Base-by-base conservation (phyloP, 2,797 vertebrate species). In the Hypotaenidia philippensis region DNA sequence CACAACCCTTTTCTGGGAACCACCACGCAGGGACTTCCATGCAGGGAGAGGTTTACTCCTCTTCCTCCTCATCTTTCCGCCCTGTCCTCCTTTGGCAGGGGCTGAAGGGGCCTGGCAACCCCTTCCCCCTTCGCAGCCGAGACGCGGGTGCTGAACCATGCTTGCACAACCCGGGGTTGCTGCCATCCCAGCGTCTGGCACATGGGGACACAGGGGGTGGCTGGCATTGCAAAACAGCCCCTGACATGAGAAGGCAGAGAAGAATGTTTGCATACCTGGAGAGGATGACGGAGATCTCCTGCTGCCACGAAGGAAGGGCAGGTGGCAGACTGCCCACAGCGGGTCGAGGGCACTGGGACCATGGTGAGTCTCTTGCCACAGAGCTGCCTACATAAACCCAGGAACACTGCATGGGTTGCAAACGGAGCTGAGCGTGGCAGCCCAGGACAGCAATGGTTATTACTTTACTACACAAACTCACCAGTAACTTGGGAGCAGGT, bases 301-400 rank as follows among this genome's bases (percentile, higher is more conserved):
- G 1, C n/a, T 27, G 9, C 44, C 4, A 4, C 18, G 68, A 53
- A 64, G 45, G 52, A 36, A 53, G 20, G 50, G 17, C 15, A 16
- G 1, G 1, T 5, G 31, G 34, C 40, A 36, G 53, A 16, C 44
- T 9, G n/a, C 40, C 31, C 1, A 0, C 27, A 6, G 12, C 0
- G 1, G 70, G 18, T 44, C 45, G 2, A 27, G 40, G 10, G 10
- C 27, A 29, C 36, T 0, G 0, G 36, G 11, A 5, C 69, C 15
- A 11, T 1, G 1, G 68, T 3, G 34, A 80, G 20, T 20, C 29
- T 19, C 13, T 23, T 21, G 31, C 21, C 34, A 11, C 27, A 26
- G 26, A 66, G 45, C 38, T 3, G 1, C 23, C 31, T 7, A 1
- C 12, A 0, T 10, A 38, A 65, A 27, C 20, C n/a, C 57, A 13